These are phyloP conservation scores for Tenodera sinensis DNA, from an alignment of 2,888 invertebrate genomes.

Conservation along the genomic window DNA sequence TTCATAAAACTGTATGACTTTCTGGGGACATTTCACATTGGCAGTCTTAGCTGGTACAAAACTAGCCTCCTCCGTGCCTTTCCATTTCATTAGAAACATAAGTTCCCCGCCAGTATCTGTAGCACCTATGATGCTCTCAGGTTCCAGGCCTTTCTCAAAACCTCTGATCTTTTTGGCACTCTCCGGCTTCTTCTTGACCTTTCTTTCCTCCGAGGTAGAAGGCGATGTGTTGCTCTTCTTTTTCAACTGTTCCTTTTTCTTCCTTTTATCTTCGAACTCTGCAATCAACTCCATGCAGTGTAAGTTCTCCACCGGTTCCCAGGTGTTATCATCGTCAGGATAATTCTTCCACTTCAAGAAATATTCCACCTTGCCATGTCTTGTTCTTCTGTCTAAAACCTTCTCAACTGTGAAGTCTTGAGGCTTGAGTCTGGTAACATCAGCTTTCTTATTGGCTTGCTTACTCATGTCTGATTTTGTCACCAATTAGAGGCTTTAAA, in stretches of 20 bases:
- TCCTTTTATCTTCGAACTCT: conserved; percentile 78
- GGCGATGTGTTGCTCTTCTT: conserved; percentile 1
- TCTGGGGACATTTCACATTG: conserved; percentile 63
- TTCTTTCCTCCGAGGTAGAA: conserved; percentile 26
- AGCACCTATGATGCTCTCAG: conserved; percentile 66
- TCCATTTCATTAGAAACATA: conserved; percentile 95
- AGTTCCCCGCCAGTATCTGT: conserved; percentile 89
- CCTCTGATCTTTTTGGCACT: conserved; percentile 66
- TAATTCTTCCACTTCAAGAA: conserved; percentile 77
- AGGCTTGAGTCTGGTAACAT: conserved; percentile 42
- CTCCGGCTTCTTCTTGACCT: conserved; percentile 50
- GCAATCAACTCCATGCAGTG: conserved; percentile 86
- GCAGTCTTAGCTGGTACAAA: conserved; percentile 64
- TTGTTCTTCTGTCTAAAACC: conserved; percentile 77
- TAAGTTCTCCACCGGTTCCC: conserved; percentile 92
- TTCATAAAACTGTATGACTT: conserved; percentile 67
- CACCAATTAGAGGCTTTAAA: no score
- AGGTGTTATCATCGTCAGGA: conserved; percentile 85
- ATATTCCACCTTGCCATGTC: conserved; percentile 69
- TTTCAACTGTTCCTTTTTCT: conserved; percentile 56
- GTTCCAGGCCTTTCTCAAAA: conserved; percentile 76
- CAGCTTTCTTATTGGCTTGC: not conserved
- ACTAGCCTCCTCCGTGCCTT: conserved; percentile 64
- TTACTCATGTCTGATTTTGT: not conserved
- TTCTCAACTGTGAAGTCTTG: conserved; percentile 90